Evolutionary conservation across 2,888 invertebrate genomes (phyloP).

Genomic region (Heteromyza rotundicornis): DNA sequence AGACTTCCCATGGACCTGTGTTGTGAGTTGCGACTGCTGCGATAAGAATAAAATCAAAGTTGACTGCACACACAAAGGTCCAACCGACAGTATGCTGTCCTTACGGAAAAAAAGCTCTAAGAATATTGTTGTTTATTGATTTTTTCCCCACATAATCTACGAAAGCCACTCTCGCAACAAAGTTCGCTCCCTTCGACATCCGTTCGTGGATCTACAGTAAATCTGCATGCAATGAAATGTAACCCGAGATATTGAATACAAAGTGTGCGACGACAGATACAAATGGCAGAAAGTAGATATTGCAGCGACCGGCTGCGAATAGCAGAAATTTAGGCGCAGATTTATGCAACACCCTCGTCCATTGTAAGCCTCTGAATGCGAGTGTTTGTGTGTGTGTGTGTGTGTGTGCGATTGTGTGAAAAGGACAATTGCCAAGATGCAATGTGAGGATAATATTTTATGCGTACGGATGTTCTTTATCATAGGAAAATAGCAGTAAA

Average conservation of each 20-base stretch:
- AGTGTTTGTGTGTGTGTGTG: too few species aligned
- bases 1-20: too few species aligned
- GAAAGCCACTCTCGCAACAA: too few species aligned
- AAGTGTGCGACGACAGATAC: constrained; percentile 20
- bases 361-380: constrained; percentile 8
- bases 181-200: too few species aligned
- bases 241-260: constrained; percentile 51
- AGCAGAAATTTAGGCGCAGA: constrained; percentile 20
- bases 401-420: constrained; percentile 7
- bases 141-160: too few species aligned
- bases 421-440: constrained; percentile 25
- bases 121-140: too few species aligned
- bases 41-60: too few species aligned
- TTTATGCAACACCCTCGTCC: constrained; percentile 23
- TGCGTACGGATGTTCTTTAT: constrained; percentile 40
- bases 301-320: background rate
- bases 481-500: too few species aligned
- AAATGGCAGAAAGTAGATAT: constrained; percentile 6
- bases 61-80: too few species aligned
- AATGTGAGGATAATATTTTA: constrained; percentile 51
- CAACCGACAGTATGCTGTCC: too few species aligned
- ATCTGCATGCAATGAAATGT: constrained; percentile 53
- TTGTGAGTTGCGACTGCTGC: too few species aligned
- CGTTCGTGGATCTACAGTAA: constrained; percentile 39
- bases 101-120: too few species aligned